Base-by-base conservation (phyloP, 2,888 invertebrate genomes). In the Leucophenga montana region DNA sequence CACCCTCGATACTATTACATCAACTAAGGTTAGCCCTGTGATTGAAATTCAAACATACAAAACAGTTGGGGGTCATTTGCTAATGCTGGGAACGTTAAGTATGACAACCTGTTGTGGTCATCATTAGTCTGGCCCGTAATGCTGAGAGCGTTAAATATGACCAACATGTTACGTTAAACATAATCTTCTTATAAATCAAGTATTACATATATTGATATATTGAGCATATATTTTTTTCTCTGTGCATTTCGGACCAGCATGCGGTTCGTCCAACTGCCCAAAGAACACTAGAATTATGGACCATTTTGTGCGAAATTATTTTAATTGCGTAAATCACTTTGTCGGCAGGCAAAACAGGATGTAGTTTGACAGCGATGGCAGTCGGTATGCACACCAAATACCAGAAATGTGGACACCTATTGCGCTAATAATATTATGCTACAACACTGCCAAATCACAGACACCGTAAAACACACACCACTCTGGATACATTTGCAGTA, bases 241-340 rank as follows among this genome's bases (percentile, higher is more conserved):
- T 62, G 46, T 65, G 27, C 59, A 69, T 68, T 78, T 73, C 73
- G 1, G 8, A 27, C 27, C 79, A 80, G 64, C 68, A 68, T 16
- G 64, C 50, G n/a, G 18, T 46, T 2, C 50, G 53, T 4, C 5
- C n/a, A 5, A 50, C 6, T 16, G 1, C 16, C 1, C 50, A 50
- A n/a, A 50, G n/a, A 4, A 6, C 8, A 50, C 16, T 75, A 82
- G 80, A 81, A 81, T 81, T 81, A 84, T 82, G 78, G 79, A 78
- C 76, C 77, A 81, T 82, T 81, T 18, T 82, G 83, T 82, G 79
- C 77, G 79, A 81, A 84, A 81, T 81, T 84, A 81, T 81, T 81
- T 81, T 84, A 81, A 81, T 81, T 81, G 84, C 81, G 84, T 81
- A 81, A 84, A 84, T 84, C 81, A 81, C 83, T 84, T 84, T 84